These are phyloP conservation scores for Tachypleus tridentatus DNA, from an alignment of 1,140 invertebrate species.

Conservation along the genomic window DNA sequence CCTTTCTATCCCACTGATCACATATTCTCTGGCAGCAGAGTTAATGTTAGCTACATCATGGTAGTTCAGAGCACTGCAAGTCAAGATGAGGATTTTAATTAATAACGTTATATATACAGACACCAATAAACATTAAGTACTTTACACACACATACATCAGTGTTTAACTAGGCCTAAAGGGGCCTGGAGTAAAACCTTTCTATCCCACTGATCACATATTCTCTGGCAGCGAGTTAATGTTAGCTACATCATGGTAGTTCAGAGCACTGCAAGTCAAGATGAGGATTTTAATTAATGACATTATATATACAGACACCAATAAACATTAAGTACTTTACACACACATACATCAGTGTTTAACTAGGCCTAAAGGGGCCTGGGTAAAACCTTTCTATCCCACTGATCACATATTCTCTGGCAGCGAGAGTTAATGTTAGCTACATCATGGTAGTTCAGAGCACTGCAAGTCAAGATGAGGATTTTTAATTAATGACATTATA, in stretches of 20 bases:
- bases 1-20: conserved; percentile 60
- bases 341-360: too few species aligned
- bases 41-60: conserved; percentile 92
- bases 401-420: conserved; percentile 78
- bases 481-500: too few species aligned
- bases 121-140: too few species aligned
- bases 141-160: too few species aligned
- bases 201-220: conserved; percentile 63
- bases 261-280: conserved; percentile 52
- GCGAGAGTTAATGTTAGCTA: conserved; percentile 79
- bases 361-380: too few species aligned
- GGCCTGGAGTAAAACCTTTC: conserved; percentile 34
- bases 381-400: conserved; percentile 63
- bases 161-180: too few species aligned
- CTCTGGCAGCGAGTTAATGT: conserved; percentile 94
- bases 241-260: conserved; percentile 90
- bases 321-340: too few species aligned
- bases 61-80: conserved; percentile 77
- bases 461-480: conserved; percentile 38
- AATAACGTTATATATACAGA: too few species aligned
- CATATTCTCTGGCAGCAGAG: conserved; percentile 83
- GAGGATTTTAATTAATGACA: not conserved
- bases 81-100: conserved; percentile 3
- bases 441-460: conserved; percentile 93
- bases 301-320: too few species aligned